Base-by-base conservation (phyloP, 2,797 vertebrate species). In the Poeciliopsis infans region DNA sequence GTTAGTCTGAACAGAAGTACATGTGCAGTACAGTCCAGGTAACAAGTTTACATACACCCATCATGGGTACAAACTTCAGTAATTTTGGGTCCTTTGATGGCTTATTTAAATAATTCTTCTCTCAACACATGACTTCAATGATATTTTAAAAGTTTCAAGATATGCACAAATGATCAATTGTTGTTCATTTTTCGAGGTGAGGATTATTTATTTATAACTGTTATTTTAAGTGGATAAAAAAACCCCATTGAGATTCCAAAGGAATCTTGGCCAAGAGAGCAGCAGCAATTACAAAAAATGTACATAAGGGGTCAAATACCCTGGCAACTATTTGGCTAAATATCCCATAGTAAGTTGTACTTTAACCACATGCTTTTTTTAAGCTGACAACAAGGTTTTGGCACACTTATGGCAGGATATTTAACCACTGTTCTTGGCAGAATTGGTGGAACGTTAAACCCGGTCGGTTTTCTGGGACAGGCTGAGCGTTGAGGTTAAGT, bases 1-100 rank as follows among this genome's bases (percentile, higher is more conserved):
- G 86, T 79, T 39, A 78, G 49, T 11, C 25, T 41, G 12, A 41
- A 25, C n/a, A 68, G 39, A 43, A 8, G 51, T 20, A 11, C 36
- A 41, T 61, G 11, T 31, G 18, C 5, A 10, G 8, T n/a, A 33
- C 31, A 25, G 57, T 8, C n/a, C 2, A 31, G 43, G 33, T 20
- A 33, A 64, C 28, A 16, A 39, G 61, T 64, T 64, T 36, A 36
- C 61, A 64, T 39, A 4, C 18, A 61, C 7, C 0, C 11, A 33
- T 33, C 31, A 33, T 61, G 59, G 59, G 15, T 15, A 64, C 33
- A 64, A 64, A 64, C 31, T 16, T 36, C 61, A 64, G 18, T 36
- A 64, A 64, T 64, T 64, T 64, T 59, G 28, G 28, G 5, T 16
- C 57, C 28, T 16, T 33, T 36, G 2, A 20, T 64, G 31, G 61